phyloP scores from a whole-genome alignment of 92 coral and sea anemone genomes.

The Umimayanthus kanabou region DNA sequence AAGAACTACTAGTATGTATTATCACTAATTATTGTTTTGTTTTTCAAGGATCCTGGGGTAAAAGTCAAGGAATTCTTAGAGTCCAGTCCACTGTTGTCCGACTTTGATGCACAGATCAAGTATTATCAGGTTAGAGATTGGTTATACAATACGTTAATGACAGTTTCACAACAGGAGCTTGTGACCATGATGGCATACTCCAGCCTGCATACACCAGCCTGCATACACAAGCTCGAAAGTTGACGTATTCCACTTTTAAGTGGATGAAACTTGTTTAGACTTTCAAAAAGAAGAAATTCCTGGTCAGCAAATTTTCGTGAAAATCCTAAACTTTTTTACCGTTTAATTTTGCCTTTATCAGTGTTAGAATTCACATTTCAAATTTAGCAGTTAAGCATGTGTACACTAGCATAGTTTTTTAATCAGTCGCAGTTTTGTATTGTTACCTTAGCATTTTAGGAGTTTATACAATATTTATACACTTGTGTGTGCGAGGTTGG shows the following conservation, averaged over 20 bases:
- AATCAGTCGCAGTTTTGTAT: too few species aligned
- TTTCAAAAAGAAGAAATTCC: too few species aligned
- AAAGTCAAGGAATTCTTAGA: conserved; percentile 94
- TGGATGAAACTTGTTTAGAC: too few species aligned
- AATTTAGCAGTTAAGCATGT: too few species aligned
- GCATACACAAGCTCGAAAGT: too few species aligned
- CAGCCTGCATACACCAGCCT: too few species aligned
- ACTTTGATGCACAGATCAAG: conserved; percentile 96
- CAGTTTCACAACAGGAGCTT: too few species aligned
- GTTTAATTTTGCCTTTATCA: neutral
- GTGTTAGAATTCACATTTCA: neutral
- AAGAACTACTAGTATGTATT: too few species aligned
- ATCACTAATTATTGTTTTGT: neutral
- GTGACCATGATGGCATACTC: neutral
- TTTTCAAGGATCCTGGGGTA: conserved; percentile 81
- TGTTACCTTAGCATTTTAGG: too few species aligned
- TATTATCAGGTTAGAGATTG: conserved; percentile 75
- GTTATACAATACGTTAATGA: neutral
- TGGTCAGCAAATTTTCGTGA: neutral
- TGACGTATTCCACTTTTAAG: neutral
- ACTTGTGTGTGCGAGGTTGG: too few species aligned
- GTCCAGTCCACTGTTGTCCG: conserved; percentile 92
- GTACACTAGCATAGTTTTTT: too few species aligned
- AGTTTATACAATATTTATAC: too few species aligned
- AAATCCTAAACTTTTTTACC: neutral